These are phyloP conservation scores for Ormyrus nitidulus DNA, from an alignment of 2,888 invertebrate species.

Conservation along the genomic window DNA sequence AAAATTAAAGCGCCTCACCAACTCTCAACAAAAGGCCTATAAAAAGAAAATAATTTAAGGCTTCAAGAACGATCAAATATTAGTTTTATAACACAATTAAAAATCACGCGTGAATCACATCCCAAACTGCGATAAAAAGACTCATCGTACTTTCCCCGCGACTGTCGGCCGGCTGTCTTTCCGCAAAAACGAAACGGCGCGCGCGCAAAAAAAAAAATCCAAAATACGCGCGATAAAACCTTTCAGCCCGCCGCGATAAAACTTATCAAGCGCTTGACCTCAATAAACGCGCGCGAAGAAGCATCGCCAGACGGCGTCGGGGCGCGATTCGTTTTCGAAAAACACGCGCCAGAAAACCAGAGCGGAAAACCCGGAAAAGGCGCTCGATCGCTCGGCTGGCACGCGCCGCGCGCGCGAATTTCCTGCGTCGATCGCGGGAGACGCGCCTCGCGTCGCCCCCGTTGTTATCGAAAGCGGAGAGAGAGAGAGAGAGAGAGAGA, in stretches of 20 bases:
- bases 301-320: neutral
- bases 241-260: neutral
- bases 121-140: no score
- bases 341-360: no score
- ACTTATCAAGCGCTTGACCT: constrained; percentile 2
- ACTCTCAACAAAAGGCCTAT: neutral
- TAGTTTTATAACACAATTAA: neutral
- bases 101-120: neutral
- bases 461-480: no score
- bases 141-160: no score
- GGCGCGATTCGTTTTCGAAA: neutral
- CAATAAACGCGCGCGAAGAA: constrained; percentile 4
- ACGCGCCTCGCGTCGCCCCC: neutral
- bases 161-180: no score
- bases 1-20: no score
- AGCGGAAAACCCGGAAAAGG: constrained; percentile 24
- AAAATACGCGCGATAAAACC: no score
- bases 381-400: neutral
- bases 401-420: neutral
- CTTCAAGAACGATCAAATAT: no score
- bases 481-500: no score
- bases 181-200: no score
- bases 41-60: neutral
- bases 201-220: no score
- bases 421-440: no score